phyloP scores from a whole-genome alignment of 2,113 vertebrate genomes.

The Maccullochella peelii region DNA sequence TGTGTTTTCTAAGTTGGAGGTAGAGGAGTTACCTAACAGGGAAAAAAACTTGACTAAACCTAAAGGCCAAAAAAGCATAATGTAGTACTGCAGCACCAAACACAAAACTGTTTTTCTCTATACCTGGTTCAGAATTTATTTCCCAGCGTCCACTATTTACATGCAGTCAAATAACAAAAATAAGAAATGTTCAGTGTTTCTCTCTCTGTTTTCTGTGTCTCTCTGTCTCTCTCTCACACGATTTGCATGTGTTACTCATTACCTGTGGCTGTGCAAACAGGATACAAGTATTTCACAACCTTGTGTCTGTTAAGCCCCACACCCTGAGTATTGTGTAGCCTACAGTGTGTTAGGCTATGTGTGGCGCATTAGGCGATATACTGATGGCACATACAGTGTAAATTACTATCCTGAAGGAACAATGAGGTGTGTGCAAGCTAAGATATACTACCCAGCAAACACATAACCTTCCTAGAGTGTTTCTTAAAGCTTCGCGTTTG shows the following conservation, averaged over 20 bases:
- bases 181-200: background rate
- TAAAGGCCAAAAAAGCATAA: constrained; percentile 8
- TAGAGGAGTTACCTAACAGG: constrained; percentile 48
- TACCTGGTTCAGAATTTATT: background rate
- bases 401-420: background rate
- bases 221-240: background rate
- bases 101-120: background rate
- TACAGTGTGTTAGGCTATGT: background rate
- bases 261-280: constrained; percentile 23
- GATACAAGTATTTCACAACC: constrained; percentile 26
- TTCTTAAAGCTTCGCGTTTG: background rate
- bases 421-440: background rate
- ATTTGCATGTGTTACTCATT: constrained; percentile 21
- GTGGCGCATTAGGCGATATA: background rate
- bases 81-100: background rate
- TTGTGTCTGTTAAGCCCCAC: background rate
- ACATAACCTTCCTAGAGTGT: background rate
- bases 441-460: background rate
- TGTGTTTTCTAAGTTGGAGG: constrained; percentile 26
- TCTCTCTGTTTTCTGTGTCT: background rate
- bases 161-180: constrained; percentile 25
- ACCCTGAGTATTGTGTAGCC: background rate
- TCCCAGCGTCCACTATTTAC: background rate
- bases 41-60: background rate
- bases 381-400: background rate